phyloP scores from a whole-genome alignment of 2,888 invertebrate genomes.

The Epinotia demarniana region DNA sequence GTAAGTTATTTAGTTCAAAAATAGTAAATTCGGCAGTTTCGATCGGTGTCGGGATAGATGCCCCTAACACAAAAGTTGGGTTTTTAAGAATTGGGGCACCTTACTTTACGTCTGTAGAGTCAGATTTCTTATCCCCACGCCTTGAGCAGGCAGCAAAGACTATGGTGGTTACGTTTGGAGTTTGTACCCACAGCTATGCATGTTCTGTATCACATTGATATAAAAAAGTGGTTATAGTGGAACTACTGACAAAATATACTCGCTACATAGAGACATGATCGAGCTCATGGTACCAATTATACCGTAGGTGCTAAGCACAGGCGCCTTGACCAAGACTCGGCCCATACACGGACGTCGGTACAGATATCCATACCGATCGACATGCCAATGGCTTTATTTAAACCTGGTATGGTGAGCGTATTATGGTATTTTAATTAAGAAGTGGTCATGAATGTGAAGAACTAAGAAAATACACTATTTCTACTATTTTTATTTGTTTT shows the following conservation, averaged over 20 bases:
- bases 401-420: neutral
- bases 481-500: too few species aligned
- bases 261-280: constrained; percentile 36
- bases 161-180: too few species aligned
- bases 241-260: constrained; percentile 34
- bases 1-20: too few species aligned
- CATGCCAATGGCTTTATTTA: constrained; percentile 18
- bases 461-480: neutral
- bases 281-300: constrained; percentile 45
- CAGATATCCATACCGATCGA: constrained; percentile 20
- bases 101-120: too few species aligned
- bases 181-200: too few species aligned
- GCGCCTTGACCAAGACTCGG: constrained; percentile 43
- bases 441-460: constrained; percentile 3
- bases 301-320: constrained; percentile 39
- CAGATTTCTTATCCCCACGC: too few species aligned
- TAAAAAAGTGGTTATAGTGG: neutral
- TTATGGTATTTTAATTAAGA: constrained; percentile 14
- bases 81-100: too few species aligned
- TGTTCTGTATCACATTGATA: too few species aligned
- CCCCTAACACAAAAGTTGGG: too few species aligned
- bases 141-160: too few species aligned
- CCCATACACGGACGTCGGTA: constrained; percentile 24
- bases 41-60: too few species aligned
- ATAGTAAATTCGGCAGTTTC: too few species aligned